Conservation (phyloP, 2,888 invertebrate species). For the Polydrusus pterygomalis region DNA sequence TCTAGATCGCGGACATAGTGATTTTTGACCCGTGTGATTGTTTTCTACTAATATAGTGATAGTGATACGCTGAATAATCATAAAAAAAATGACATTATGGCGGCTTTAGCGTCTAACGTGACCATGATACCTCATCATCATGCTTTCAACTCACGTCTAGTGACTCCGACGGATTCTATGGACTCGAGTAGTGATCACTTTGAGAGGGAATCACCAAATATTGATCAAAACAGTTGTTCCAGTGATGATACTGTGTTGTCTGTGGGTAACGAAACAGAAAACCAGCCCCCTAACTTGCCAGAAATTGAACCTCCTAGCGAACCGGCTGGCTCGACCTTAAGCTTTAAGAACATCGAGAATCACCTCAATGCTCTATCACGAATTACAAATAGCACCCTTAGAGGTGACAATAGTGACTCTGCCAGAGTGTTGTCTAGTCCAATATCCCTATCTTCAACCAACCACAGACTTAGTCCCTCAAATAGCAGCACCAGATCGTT, state of each 20-base stretch:
- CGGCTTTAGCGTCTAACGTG: conserved; percentile 64
- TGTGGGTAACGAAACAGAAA: conserved; percentile 84
- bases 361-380: conserved; percentile 82
- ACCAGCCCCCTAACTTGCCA: conserved; percentile 59
- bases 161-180: conserved; percentile 68
- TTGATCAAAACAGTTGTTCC: conserved; percentile 79
- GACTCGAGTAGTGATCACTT: conserved; percentile 68
- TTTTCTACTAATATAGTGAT: conserved; percentile 33
- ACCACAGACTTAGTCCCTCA: conserved; percentile 67
- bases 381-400: conserved; percentile 74
- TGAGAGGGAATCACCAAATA: conserved; percentile 67
- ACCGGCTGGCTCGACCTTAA: conserved; percentile 70
- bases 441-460: conserved; percentile 43
- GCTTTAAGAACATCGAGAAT: conserved; percentile 81
- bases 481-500: conserved; percentile 60
- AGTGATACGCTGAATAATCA: background rate
- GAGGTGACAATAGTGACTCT: conserved; percentile 62
- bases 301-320: conserved; percentile 45
- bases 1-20: conserved; percentile 31
- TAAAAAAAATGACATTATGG: conserved; percentile 60
- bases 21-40: conserved; percentile 15
- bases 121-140: conserved; percentile 66
- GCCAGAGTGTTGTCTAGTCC: conserved; percentile 63
- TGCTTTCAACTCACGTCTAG: conserved; percentile 62
- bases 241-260: conserved; percentile 88